These are phyloP conservation scores for Tortricodes alternella DNA, from an alignment of 2,888 invertebrate genomes.

Conservation along the genomic window DNA sequence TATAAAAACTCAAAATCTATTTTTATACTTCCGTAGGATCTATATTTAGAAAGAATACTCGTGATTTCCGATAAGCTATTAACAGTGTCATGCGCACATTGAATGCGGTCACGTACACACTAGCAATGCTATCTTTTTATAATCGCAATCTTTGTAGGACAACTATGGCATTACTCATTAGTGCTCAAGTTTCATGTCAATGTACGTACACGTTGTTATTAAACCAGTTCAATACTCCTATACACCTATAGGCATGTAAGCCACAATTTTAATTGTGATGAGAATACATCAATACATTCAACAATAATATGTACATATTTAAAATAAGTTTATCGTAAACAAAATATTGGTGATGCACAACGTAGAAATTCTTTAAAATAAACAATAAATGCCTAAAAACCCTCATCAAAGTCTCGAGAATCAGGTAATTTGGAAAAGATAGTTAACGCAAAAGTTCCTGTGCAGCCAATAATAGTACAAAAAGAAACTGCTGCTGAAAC, in stretches of 20 bases:
- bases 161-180: neutral
- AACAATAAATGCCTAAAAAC: neutral
- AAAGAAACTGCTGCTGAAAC: neutral
- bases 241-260: no score
- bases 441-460: neutral
- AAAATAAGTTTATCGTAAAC: neutral
- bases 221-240: no score
- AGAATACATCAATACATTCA: neutral
- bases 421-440: neutral
- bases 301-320: neutral
- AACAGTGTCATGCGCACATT: conserved; percentile 12
- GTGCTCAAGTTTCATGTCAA: neutral
- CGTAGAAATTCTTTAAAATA: neutral
- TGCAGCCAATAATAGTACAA: neutral
- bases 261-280: no score
- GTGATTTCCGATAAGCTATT: conserved; percentile 14
- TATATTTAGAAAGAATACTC: conserved; percentile 17
- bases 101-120: conserved; percentile 14
- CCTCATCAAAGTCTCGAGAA: neutral
- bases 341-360: neutral
- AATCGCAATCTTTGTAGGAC: conserved; percentile 5
- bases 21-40: neutral
- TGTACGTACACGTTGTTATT: no score
- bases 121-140: conserved; percentile 3
- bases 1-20: neutral